Percentiles rank a stretch among this genome's conserved stretches.
These are phyloP conservation scores for Leptosomus discolor DNA, from an alignment of 2,113 vertebrate species.

Conservation along the genomic window DNA sequence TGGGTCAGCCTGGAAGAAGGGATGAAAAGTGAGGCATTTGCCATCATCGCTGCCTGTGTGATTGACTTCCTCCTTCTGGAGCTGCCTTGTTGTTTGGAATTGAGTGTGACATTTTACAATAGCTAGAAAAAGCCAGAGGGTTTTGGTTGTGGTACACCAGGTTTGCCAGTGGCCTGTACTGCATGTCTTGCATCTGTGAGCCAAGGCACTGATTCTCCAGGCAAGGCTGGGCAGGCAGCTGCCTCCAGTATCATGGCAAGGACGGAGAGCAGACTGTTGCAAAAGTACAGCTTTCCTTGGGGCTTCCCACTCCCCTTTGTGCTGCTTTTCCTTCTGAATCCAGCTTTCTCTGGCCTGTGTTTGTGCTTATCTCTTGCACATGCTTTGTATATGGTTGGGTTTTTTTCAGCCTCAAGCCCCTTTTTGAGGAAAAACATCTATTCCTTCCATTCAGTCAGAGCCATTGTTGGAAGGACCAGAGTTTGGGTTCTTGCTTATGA, in stretches of 20 bases:
- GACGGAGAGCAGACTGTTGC: background rate
- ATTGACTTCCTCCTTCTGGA: background rate
- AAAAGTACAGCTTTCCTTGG: background rate
- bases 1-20: background rate
- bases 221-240: background rate
- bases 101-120: background rate
- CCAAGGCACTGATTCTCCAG: background rate
- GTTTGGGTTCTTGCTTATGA: background rate
- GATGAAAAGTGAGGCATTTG: background rate
- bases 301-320: background rate
- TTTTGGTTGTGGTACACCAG: background rate
- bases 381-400: background rate
- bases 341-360: background rate
- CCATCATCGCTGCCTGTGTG: background rate
- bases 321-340: background rate
- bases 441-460: background rate
- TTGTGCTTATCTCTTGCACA: background rate
- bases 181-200: background rate
- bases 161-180: background rate
- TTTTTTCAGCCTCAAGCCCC: background rate
- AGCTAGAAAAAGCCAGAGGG: background rate
- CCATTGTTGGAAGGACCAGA: background rate
- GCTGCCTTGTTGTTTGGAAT: background rate
- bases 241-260: background rate
- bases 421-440: background rate